Evolutionary conservation across 1,140 invertebrate species (phyloP).

Genomic region (Bombus confusus): DNA sequence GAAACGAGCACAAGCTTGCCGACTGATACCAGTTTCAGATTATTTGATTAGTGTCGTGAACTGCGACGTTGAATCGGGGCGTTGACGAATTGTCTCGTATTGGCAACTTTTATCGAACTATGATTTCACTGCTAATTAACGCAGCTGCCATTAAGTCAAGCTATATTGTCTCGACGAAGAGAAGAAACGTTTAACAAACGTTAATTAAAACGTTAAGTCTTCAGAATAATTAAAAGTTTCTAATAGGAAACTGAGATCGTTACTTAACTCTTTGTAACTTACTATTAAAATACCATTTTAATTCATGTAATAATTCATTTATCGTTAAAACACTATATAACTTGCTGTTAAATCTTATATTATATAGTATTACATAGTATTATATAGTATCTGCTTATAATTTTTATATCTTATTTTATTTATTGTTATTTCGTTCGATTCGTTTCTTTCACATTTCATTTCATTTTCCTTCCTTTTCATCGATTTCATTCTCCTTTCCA

Average conservation of each 20-base stretch:
- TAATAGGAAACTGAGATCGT: background rate
- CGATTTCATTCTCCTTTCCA: background rate
- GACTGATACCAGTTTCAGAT: constrained; percentile 7
- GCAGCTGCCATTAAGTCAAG: background rate
- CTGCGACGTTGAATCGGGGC: background rate
- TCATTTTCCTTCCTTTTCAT: background rate
- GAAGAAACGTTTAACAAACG: background rate
- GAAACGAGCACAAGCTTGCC: background rate
- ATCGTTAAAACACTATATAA: no score
- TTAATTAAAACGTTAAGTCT: background rate
- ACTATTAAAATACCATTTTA: background rate
- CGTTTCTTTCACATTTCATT: background rate
- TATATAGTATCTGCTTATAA: no score
- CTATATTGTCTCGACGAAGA: background rate
- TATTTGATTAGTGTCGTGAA: background rate
- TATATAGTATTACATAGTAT: no score
- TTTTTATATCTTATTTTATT: background rate
- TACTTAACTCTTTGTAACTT: background rate
- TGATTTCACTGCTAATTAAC: background rate
- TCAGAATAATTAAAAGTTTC: background rate
- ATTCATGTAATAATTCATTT: background rate
- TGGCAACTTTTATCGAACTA: background rate
- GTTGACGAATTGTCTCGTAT: background rate
- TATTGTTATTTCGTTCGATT: background rate
- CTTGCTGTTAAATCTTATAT: no score